Evolutionary conservation across 1,140 invertebrate genomes (phyloP), one percentile per base, ranked within the genome.

Genomic region (Oppia nitens): DNA sequence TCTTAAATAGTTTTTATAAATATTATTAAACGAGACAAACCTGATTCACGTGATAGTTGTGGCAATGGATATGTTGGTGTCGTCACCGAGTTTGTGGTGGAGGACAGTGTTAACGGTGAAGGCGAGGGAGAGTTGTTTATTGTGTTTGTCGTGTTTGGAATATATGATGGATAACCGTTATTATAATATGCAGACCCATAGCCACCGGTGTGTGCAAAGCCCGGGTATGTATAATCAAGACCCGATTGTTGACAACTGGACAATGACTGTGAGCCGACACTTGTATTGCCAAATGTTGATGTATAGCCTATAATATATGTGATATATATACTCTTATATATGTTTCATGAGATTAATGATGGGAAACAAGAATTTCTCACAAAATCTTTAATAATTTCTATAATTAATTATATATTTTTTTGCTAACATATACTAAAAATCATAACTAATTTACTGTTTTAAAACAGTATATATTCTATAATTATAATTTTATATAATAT

Each of bases 41-140:
- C 67, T 3, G 66, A 55, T 55, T 65, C 57, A 55, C 63, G 65
- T 40, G 62, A 62, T 23, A 63, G 59, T 60, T 65, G 61, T 25
- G 67, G 59, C 26, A 64, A 53, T 28, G 64, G 60, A 55, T 68
- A 68, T 2, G 67, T 63, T 32, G 66, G 59, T 48, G 66, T 61
- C 14, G 62, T 64, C 45, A 65, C 58, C 55, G 64, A 61, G 26
- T 61, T 63, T n/a, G n/a, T n/a, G n/a, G 64, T 60, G 17, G 32
- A 40, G 32, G 32, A 40, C 6, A 40, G 17, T 17, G 32, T 40
- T 6, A 40, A 17, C 6, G 32, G 17, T 6, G 32, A 40, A 6
- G 32, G 6, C 17, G 32, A 40, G n/a, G n/a, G n/a, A 40, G 32
- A 40, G 32, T 17, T 40, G 17, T 40, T 40, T 40, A 40, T 17